phyloP scores from a whole-genome alignment of 92 coral and sea anemone species.

The Epizoanthus fatuus region DNA sequence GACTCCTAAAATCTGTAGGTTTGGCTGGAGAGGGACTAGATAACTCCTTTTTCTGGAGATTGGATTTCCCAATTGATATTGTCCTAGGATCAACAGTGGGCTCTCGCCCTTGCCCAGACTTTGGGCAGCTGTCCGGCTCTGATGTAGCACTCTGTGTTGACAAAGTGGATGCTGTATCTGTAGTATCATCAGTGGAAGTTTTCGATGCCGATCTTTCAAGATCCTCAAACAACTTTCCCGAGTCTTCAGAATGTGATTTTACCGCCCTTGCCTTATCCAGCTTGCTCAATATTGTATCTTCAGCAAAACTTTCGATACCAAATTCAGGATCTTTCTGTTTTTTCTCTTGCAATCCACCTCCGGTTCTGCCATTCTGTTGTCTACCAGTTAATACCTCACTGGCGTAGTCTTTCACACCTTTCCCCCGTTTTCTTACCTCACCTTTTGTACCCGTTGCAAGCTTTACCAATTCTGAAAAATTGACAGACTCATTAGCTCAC shows the following conservation, averaged over 20 bases:
- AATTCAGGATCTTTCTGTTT: constrained; percentile 37
- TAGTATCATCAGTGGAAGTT: constrained; percentile 48
- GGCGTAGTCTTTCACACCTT: neutral
- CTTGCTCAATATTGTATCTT: constrained; percentile 43
- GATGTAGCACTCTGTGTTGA: constrained; percentile 51
- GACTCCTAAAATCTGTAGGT: constrained; percentile 46
- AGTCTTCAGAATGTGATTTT: constrained; percentile 6
- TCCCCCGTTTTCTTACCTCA: constrained; percentile 42
- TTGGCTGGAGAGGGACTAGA: constrained; percentile 3
- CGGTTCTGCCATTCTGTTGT: constrained; percentile 6
- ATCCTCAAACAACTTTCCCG: constrained; percentile 26
- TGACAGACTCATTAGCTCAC: constrained; percentile 14
- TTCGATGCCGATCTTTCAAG: constrained; percentile 38
- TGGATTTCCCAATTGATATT: neutral
- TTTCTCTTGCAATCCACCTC: constrained; percentile 19
- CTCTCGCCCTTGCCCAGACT: constrained; percentile 18
- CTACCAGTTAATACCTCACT: constrained; percentile 1
- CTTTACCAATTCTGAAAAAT: constrained; percentile 40
- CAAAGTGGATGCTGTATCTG: constrained; percentile 43
- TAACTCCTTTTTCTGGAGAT: constrained; percentile 6
- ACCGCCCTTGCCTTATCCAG: constrained; percentile 35
- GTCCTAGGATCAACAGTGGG: neutral
- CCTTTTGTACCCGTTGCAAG: constrained; percentile 24
- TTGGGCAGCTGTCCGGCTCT: constrained; percentile 25
- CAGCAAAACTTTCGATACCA: constrained; percentile 52